Evolutionary conservation across 2,113 vertebrate genomes (phyloP), one percentile per base, ranked within the genome.

Genomic region (Varanus komodoensis): DNA sequence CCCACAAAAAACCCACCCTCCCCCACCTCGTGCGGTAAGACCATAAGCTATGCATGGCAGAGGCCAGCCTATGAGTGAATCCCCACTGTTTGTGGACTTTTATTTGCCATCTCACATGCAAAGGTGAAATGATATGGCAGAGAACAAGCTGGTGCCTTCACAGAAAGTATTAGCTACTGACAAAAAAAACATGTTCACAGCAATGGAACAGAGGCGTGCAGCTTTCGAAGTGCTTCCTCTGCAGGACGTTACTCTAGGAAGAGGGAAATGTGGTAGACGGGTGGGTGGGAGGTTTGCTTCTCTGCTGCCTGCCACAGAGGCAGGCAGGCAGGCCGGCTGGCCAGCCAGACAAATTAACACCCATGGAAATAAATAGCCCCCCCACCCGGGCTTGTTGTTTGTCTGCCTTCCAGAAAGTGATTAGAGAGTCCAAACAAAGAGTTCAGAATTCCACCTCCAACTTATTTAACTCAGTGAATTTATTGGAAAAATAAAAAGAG

Each of bases 281-380:
- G 7, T 61, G 82, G 82, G 79, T 67, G 95, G n/a, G 14, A 54
- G 90, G 78, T 32, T 73, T 84, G 82, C 83, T 73, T 48, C 32
- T 90, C 91, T 96, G 94, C 94, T 96, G 97, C 95, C 96, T 96
- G 94, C 95, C 94, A 94, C 90, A 96, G 96, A 95, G 75, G 89
- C 92, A 95, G 96, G 93, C 97, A 94, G 96, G 38, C 38, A 44
- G 38, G 38, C 38, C 38, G 38, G 38, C 38, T 3, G 38, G 95
- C 93, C 92, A 97, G 95, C 86, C 92, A 94, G 96, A 94, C 96
- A 97, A 89, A 97, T 95, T 93, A 97, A 97, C 96, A 98, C 98
- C 97, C 97, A 97, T 95, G 98, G 97, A 97, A 98, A 98, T 98
- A 98, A 98, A 98, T 98, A 98, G 97, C 94, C 97, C 97, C 98